These are phyloP conservation scores for Pampus argenteus DNA, from an alignment of 2,797 vertebrate species.

Conservation along the genomic window DNA sequence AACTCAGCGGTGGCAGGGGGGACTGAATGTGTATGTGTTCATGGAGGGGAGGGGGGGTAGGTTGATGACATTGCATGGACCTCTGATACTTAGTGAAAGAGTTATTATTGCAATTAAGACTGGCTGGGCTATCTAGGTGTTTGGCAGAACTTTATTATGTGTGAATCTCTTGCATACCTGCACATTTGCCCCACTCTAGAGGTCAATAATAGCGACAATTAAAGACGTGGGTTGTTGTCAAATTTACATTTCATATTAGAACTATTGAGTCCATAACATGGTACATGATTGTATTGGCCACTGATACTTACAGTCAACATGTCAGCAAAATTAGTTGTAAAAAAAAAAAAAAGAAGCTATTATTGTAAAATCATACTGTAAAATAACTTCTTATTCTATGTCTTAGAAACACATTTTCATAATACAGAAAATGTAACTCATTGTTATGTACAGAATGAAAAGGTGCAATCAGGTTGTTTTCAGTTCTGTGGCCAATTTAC, in stretches of 20 bases:
- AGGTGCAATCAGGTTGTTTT: conserved; percentile 8
- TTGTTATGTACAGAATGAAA: neutral
- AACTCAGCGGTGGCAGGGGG: conserved; percentile 31
- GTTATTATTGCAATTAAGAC: conserved; percentile 84
- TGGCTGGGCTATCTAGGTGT: conserved; percentile 62
- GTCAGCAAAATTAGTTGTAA: conserved; percentile 13
- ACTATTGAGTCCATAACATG: conserved; percentile 27
- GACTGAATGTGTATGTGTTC: too few species aligned
- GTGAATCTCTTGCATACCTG: conserved; percentile 38
- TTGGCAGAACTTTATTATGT: conserved; percentile 78
- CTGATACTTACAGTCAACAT: conserved; percentile 24
- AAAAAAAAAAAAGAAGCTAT: conserved; percentile 7
- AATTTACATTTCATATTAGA: conserved; percentile 50
- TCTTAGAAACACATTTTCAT: conserved; percentile 9
- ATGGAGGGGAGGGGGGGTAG: conserved; percentile 1
- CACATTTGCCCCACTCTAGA: conserved; percentile 35
- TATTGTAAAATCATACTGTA: conserved; percentile 8
- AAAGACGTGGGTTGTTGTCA: conserved; percentile 32
- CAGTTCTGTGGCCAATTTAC: conserved; percentile 17
- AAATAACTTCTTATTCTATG: conserved; percentile 11
- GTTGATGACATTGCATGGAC: conserved; percentile 79
- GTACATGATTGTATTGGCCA: conserved; percentile 17
- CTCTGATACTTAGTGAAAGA: conserved; percentile 80
- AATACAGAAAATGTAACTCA: neutral
- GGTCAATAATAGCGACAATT: conserved; percentile 48